Conservation (phyloP, 1,140 invertebrate genomes). For the Trachymyrmex septentrionalis region DNA sequence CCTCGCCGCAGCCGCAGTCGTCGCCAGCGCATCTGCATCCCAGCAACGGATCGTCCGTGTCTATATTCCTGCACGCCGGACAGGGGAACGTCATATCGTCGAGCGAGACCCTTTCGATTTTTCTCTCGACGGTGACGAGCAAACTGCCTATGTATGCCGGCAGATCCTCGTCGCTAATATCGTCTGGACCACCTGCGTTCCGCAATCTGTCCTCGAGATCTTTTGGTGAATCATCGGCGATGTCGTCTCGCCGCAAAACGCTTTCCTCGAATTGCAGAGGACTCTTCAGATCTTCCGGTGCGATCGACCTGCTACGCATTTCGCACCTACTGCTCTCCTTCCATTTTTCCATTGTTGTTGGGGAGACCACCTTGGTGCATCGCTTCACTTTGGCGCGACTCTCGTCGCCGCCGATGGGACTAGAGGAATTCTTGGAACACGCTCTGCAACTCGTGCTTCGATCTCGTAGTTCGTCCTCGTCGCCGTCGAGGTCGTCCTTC, state of each 20-base stretch:
- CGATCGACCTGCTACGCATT: constrained; percentile 65
- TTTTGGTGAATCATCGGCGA: not conserved
- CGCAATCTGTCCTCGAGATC: constrained; percentile 68
- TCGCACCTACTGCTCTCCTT: constrained; percentile 74
- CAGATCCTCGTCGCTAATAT: constrained; percentile 86
- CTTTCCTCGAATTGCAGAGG: constrained; percentile 69
- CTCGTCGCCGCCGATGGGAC: constrained; percentile 67
- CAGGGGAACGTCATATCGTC: constrained; percentile 89
- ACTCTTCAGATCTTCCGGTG: constrained; percentile 67
- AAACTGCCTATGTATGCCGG: constrained; percentile 89
- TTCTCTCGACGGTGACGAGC: constrained; percentile 89
- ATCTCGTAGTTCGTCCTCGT: constrained; percentile 45
- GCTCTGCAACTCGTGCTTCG: constrained; percentile 26
- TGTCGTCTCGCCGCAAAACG: constrained; percentile 7
- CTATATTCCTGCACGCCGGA: constrained; percentile 87
- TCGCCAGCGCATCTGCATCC: constrained; percentile 83
- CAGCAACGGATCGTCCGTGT: constrained; percentile 85
- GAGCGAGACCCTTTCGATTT: constrained; percentile 89
- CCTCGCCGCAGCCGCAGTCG: constrained; percentile 77
- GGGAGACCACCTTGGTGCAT: constrained; percentile 73
- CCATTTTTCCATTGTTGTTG: constrained; percentile 74
- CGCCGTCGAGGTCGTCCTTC: constrained; percentile 74
- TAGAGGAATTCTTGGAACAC: constrained; percentile 41
- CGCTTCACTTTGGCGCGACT: constrained; percentile 68
- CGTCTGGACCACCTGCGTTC: constrained; percentile 67